Base-by-base conservation (phyloP, 2,113 vertebrate genomes). In the Hippocampus barbouri region DNA sequence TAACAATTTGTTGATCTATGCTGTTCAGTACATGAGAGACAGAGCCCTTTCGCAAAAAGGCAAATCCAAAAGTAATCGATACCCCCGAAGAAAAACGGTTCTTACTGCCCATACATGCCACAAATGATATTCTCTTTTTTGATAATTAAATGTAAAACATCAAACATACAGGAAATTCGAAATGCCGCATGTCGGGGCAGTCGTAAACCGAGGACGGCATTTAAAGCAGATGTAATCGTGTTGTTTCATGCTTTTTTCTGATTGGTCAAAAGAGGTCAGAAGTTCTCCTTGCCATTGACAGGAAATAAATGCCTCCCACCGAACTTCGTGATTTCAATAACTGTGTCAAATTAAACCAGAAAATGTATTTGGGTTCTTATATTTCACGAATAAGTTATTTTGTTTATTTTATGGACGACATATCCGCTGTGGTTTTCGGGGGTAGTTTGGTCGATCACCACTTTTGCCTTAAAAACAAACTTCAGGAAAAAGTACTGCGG, bases 251-350 rank as follows among this genome's bases (percentile, higher is more conserved):
- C 63, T 61, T 43, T 10, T 23, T 54, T 75, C 70, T 81, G 71
- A 85, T 82, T 83, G 80, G 79, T 27, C 65, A 8, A 67, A 51
- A 71, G 49, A 10, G 1, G 4, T 18, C 3, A 18, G 9, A 60
- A 23, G 8, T 62, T 30, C 27, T 20, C 7, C 7, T 14, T 34
- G 45, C 4, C 0, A n/a, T 20, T 69, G 30, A 20, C 30, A 27
- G 64, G 41, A n/a, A 25, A 45, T 27, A 15, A 45, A 16, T 66
- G 6, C 27, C 63, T 45, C 14, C 23, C 14, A 2, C 2, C 1
- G 12, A 16, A 2, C 9, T 47, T 9, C 41, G 11, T 65, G n/a
- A 43, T 45, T 23, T 11, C n/a, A 66, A 16, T 16, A 15, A 16
- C 1, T 18, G 14, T 30, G 23, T 30, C 16, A 2, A 18, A 30